Base-by-base conservation (phyloP, 2,888 invertebrate species). In the Himalopsyche kuldschensis region DNA sequence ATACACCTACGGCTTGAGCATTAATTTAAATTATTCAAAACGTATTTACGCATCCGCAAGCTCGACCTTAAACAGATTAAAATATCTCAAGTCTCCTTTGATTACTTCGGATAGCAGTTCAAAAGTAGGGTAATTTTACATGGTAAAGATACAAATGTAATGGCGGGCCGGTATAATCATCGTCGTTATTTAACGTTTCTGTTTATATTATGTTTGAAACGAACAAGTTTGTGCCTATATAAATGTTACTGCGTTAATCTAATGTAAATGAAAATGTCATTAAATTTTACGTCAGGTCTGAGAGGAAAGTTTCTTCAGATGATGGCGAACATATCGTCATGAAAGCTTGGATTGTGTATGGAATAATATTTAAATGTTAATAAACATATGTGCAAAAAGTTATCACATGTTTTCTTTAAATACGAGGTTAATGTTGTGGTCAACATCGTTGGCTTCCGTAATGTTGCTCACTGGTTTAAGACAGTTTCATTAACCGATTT, bases 31-130 rank as follows among this genome's bases (percentile, higher is more conserved):
- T 84, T 81, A 84, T 84, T 84, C 79, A 84, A 82, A 79, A 78
- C 79, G 78, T 84, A 84, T 84, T 84, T 75, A 78, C 84, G 83
- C 82, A 83, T 79, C 81, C 80, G 75, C 83, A 79, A 79, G 35
- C 78, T 80, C 63, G 80, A 82, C 82, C 84, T 30, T 84, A 84
- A 84, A 82, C 80, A 78, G 84, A 84, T 84, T 83, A 81, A 85
- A 85, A 85, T 77, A 83, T 82, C 83, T 75, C 78, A 79, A 69
- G 79, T 82, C 46, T 82, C 85, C 81, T 84, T 84, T 83, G 85
- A 85, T 85, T 85, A 41, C 75, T 77, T 15, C 55, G 75, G 76
- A 35, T 41, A 11, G 41, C 41, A 41, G 41, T 41, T 15, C 41
- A 41, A 41, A 41, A 20, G 24, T 35, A 63, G 24, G 47, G 48